phyloP scores from a whole-genome alignment of 2,113 vertebrate genomes.

The Oryzias curvinotus region DNA sequence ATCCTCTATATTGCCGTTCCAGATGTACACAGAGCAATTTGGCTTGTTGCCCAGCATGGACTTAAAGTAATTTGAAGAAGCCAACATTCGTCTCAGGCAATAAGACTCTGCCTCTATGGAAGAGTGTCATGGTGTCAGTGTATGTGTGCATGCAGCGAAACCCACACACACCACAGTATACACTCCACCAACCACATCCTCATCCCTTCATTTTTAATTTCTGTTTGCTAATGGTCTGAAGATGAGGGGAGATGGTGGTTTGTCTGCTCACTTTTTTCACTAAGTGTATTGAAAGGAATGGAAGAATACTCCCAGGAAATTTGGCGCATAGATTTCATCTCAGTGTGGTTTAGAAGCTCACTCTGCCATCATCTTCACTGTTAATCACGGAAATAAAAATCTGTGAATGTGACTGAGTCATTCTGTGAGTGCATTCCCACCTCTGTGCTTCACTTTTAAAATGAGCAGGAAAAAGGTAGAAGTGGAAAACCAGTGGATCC shows the following conservation, averaged over 20 bases:
- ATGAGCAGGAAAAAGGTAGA: conserved; percentile 10
- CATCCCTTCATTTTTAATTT: conserved; percentile 52
- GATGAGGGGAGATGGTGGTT: conserved; percentile 44
- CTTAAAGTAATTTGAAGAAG: conserved; percentile 55
- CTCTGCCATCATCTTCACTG: conserved; percentile 34
- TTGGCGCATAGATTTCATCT: conserved; percentile 32
- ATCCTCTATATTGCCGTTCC: conserved; percentile 20
- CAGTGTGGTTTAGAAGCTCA: conserved; percentile 58
- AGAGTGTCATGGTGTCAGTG: conserved; percentile 15
- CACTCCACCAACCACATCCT: conserved; percentile 27
- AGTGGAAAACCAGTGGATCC: conserved; percentile 8
- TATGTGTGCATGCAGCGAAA: conserved; percentile 3
- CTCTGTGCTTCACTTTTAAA: conserved; percentile 15
- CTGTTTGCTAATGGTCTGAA: conserved; percentile 62
- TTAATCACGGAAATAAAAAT: conserved; percentile 60
- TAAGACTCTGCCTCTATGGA: conserved; percentile 34
- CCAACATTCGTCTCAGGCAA: conserved; percentile 52
- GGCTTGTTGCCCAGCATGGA: conserved; percentile 40
- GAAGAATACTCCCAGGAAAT: no score
- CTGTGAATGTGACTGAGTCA: conserved; percentile 36
- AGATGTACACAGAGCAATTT: conserved; percentile 33
- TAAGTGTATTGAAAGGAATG: no score
- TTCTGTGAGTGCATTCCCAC: conserved; percentile 10
- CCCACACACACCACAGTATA: conserved; percentile 22
- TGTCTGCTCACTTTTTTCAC: conserved; percentile 64